Evolutionary conservation across 2,888 invertebrate species (phyloP).

Genomic region (Sycophila texana): DNA sequence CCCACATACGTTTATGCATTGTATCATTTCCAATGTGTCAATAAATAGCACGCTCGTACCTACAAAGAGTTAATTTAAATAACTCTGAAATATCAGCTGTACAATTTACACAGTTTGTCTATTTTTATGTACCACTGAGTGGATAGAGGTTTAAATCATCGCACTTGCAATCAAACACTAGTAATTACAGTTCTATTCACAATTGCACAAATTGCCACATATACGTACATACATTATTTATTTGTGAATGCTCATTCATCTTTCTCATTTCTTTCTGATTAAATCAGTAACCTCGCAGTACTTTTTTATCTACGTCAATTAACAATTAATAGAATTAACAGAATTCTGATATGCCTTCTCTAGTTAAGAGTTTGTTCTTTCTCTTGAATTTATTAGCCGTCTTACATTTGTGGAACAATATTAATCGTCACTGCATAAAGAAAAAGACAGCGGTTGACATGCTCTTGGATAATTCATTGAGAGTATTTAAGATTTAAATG

Average conservation of each 20-base stretch:
- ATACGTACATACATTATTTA: conserved; percentile 63
- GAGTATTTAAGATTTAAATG: conserved; percentile 8
- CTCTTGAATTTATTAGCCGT: conserved; percentile 51
- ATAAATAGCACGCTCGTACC: conserved; percentile 50
- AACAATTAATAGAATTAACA: conserved; percentile 71
- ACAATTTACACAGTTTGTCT: conserved; percentile 53
- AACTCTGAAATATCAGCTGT: conserved; percentile 48
- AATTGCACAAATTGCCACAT: conserved; percentile 72
- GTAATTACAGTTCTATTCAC: conserved; percentile 53
- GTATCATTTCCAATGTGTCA: conserved; percentile 40
- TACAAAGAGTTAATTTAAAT: conserved; percentile 35
- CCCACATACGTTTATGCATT: conserved; percentile 44
- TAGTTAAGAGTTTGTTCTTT: conserved; percentile 53
- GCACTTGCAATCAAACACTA: conserved; percentile 49
- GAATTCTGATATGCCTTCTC: conserved; percentile 73
- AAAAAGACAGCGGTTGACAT: background rate
- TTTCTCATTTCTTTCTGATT: conserved; percentile 56
- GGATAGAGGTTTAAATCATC: conserved; percentile 54
- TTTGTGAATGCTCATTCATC: conserved; percentile 54
- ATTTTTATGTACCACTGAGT: conserved; percentile 39
- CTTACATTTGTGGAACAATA: conserved; percentile 54
- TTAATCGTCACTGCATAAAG: conserved; percentile 11
- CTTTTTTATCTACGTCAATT: conserved; percentile 66
- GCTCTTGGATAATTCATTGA: background rate
- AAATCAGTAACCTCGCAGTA: conserved; percentile 50